Evolutionary conservation across 2,888 invertebrate genomes (phyloP).

Genomic region (Cecidostiba fungosa): DNA sequence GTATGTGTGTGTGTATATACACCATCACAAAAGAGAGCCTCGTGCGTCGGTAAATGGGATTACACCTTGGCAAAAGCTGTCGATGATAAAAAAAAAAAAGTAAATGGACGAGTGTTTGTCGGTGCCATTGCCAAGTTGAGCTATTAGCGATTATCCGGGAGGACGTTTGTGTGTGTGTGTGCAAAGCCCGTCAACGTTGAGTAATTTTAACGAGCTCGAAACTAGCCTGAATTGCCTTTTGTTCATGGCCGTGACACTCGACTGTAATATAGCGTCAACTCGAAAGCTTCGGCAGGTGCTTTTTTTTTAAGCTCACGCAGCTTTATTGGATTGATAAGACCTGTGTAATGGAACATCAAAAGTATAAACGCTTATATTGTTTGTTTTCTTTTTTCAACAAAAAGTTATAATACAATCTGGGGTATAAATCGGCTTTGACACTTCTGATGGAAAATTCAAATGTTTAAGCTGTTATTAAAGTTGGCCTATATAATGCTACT

Average conservation of each 20-base stretch:
- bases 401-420: no score
- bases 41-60: not conserved
- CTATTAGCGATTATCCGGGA: slow-evolving; percentile 13
- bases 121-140: slow-evolving; percentile 14
- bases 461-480: not conserved
- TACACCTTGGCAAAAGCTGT: not conserved
- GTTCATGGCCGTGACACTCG: slow-evolving; percentile 45
- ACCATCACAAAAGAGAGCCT: not conserved
- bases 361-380: not conserved
- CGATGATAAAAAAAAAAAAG: slow-evolving; percentile 16
- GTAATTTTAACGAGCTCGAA: slow-evolving; percentile 52
- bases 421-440: no score
- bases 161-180: not conserved
- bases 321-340: not conserved
- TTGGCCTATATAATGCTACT: not conserved
- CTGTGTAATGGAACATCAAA: not conserved
- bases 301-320: not conserved
- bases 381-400: not conserved
- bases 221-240: slow-evolving; percentile 46
- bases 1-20: no score
- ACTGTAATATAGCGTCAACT: not conserved
- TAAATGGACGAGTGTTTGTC: not conserved
- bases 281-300: not conserved
- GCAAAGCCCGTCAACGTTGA: not conserved
- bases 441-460: slow-evolving; percentile 7